A percentile compares a stretch with the other conserved stretches of the same genome.
phyloP scores from a whole-genome alignment of 2,113 vertebrate genomes.

The Melanocharis versteri region DNA sequence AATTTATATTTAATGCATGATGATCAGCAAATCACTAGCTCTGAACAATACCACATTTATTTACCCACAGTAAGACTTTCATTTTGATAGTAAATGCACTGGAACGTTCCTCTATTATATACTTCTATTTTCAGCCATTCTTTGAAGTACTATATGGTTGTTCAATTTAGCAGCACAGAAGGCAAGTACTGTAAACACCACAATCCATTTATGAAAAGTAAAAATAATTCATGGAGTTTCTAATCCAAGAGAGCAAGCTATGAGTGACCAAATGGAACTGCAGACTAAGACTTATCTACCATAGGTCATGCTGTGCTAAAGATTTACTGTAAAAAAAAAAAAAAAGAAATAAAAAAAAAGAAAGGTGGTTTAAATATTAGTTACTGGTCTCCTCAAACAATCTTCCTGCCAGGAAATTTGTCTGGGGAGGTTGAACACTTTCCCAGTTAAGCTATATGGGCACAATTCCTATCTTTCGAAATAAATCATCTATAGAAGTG shows the following conservation, averaged over 20 bases:
- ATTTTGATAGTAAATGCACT: background rate
- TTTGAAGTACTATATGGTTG: background rate
- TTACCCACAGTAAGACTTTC: background rate
- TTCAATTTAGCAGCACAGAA: background rate
- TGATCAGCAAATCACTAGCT: background rate
- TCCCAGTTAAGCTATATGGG: background rate
- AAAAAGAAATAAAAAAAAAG: background rate
- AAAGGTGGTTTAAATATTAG: background rate
- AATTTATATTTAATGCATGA: background rate
- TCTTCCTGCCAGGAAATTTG: conserved; percentile 25
- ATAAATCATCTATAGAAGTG: conserved; percentile 14
- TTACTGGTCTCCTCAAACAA: background rate
- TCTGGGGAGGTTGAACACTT: background rate
- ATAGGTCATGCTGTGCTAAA: background rate
- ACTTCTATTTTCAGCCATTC: conserved; percentile 16
- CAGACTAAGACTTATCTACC: background rate
- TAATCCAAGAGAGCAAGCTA: background rate
- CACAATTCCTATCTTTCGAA: conserved; percentile 12
- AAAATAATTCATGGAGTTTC: conserved; percentile 20
- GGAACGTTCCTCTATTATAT: background rate
- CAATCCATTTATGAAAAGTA: conserved; percentile 12
- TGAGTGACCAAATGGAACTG: conserved; percentile 3
- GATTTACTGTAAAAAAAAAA: background rate
- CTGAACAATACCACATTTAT: background rate
- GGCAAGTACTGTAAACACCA: conserved; percentile 38